phyloP scores from a whole-genome alignment of 2,797 vertebrate species.

The Helicolenus hilgendorfi region DNA sequence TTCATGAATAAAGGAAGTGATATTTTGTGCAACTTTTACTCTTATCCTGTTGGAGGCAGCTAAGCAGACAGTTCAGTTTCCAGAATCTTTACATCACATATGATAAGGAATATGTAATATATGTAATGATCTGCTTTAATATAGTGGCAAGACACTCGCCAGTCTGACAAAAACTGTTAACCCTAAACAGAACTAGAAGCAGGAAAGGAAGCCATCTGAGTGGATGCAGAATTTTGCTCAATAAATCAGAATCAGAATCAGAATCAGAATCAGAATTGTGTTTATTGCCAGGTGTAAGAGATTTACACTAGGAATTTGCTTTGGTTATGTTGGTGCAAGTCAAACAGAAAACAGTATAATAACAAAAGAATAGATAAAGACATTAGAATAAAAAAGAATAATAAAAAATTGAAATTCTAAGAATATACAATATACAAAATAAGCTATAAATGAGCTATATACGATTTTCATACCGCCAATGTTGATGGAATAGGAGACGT shows the following conservation, averaged over 20 bases:
- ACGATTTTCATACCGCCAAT: background rate
- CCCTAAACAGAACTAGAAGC: background rate
- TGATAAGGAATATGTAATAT: slow-evolving; percentile 20
- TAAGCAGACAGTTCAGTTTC: background rate
- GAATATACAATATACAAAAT: too few species aligned
- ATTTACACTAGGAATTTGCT: too few species aligned
- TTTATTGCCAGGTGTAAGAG: too few species aligned
- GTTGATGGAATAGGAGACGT: background rate
- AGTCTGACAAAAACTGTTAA: background rate
- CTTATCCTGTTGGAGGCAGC: background rate
- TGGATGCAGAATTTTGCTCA: background rate
- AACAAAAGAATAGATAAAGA: too few species aligned
- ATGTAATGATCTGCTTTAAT: slow-evolving; percentile 15
- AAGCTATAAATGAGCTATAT: background rate
- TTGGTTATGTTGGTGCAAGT: too few species aligned
- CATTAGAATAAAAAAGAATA: too few species aligned
- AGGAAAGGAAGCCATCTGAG: background rate
- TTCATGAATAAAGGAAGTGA: background rate
- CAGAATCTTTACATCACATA: slow-evolving; percentile 3
- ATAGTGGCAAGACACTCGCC: slow-evolving; percentile 2
- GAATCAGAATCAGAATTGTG: too few species aligned
- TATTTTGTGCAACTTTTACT: background rate
- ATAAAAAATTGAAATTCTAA: too few species aligned
- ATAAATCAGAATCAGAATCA: too few species aligned
- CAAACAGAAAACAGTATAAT: too few species aligned